These are phyloP conservation scores for Agapornis roseicollis DNA, from an alignment of 2,113 vertebrate species.

Conservation along the genomic window DNA sequence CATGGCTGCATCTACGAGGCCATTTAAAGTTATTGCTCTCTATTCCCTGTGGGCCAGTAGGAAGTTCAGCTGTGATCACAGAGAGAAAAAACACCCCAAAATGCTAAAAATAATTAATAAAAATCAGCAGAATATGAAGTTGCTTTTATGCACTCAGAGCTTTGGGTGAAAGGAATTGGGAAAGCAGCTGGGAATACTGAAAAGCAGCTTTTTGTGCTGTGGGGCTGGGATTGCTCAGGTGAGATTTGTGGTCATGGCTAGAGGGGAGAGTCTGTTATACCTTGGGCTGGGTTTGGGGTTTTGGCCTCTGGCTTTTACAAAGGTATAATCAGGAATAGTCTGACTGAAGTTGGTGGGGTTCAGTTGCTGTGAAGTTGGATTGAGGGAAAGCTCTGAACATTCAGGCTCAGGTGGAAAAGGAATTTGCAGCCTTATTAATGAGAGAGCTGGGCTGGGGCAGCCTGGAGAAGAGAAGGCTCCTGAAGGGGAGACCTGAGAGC, in stretches of 20 bases:
- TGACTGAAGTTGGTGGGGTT: neutral
- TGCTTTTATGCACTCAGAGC: neutral
- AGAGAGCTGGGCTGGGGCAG: neutral
- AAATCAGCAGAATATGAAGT: neutral
- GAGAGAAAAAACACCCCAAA: neutral
- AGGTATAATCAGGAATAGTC: neutral
- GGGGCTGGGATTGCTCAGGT: neutral
- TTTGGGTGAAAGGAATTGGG: neutral
- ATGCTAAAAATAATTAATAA: constrained; percentile 1
- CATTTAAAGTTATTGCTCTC: constrained; percentile 69
- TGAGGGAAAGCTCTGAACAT: neutral
- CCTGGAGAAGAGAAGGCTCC: neutral
- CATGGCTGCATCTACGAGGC: constrained; percentile 58
- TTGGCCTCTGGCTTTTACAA: neutral
- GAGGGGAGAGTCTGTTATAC: neutral
- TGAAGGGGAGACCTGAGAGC: neutral
- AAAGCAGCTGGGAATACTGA: neutral
- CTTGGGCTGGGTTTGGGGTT: neutral
- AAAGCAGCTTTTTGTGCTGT: neutral
- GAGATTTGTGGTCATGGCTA: neutral
- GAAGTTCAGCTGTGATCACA: constrained; percentile 67
- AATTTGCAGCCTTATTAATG: neutral
- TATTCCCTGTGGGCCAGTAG: constrained; percentile 55
- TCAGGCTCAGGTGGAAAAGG: neutral
- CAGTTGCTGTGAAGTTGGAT: neutral